Conservation (phyloP, 2,797 vertebrate species). For the Epinephelus awoara region DNA sequence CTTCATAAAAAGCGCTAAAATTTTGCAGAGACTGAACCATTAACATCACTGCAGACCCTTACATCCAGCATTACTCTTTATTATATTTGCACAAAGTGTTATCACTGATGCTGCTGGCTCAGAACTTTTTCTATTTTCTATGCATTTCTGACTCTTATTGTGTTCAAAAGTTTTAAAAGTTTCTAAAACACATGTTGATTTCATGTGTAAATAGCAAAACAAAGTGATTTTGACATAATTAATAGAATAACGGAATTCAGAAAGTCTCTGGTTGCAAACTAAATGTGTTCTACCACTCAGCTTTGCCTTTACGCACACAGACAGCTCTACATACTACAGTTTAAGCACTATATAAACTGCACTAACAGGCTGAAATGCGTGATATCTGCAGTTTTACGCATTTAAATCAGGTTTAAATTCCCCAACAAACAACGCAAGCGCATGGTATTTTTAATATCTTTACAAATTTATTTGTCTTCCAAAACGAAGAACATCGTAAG, state of each 20-base stretch:
- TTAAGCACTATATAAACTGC: background rate
- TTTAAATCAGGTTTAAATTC: background rate
- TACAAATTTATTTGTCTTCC: conserved; percentile 92
- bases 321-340: background rate
- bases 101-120: background rate
- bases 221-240: rapidly evolving
- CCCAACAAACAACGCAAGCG: conserved; percentile 37
- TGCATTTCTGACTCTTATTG: background rate
- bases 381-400: background rate
- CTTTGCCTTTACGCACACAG: background rate
- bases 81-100: background rate
- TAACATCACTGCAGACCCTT: background rate
- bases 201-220: background rate
- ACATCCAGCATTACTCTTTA: background rate
- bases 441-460: conserved; percentile 64
- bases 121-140: background rate
- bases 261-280: background rate
- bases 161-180: background rate
- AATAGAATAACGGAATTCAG: background rate
- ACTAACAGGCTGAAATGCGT: background rate
- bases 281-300: background rate
- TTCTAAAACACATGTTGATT: conserved; percentile 9
- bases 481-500: conserved; percentile 91
- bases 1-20: background rate
- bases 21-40: background rate